A percentile compares a stretch with the other conserved stretches of the same genome.
These are phyloP conservation scores for Microtus ochrogaster DNA, from an alignment of 2,113 vertebrate species.

Conservation along the genomic window DNA sequence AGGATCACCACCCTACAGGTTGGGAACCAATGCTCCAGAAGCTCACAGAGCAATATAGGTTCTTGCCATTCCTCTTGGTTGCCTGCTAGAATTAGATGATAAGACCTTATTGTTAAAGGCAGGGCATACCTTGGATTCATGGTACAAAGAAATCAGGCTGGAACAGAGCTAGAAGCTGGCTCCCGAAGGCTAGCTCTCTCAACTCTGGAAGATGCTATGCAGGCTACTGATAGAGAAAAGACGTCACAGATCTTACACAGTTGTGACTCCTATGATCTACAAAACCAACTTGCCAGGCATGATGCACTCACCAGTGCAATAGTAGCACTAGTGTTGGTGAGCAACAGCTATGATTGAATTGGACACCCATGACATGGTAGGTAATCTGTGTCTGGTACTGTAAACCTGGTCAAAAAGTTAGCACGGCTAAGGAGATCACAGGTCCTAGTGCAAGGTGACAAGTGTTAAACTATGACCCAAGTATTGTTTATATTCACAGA, in stretches of 20 bases:
- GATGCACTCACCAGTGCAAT: background rate
- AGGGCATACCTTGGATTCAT: background rate
- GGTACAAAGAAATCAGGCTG: background rate
- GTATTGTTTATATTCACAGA: background rate
- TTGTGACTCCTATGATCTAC: background rate
- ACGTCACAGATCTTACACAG: background rate
- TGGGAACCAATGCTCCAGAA: background rate
- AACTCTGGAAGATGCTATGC: background rate
- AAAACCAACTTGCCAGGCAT: background rate
- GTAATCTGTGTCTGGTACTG: background rate
- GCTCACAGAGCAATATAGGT: background rate
- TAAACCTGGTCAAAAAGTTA: background rate
- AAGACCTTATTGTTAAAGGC: background rate
- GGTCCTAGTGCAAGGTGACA: background rate
- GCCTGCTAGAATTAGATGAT: too few species aligned
- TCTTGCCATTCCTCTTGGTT: background rate
- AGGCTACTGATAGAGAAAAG: background rate
- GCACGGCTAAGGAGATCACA: background rate
- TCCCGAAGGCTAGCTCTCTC: too few species aligned
- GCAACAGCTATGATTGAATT: too few species aligned
- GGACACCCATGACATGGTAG: too few species aligned
- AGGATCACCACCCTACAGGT: background rate
- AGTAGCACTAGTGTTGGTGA: too few species aligned
- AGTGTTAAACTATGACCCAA: background rate
- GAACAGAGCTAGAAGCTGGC: background rate